Evolutionary conservation across 2,113 vertebrate genomes (phyloP).

Genomic region (Gopherus evgoodei): DNA sequence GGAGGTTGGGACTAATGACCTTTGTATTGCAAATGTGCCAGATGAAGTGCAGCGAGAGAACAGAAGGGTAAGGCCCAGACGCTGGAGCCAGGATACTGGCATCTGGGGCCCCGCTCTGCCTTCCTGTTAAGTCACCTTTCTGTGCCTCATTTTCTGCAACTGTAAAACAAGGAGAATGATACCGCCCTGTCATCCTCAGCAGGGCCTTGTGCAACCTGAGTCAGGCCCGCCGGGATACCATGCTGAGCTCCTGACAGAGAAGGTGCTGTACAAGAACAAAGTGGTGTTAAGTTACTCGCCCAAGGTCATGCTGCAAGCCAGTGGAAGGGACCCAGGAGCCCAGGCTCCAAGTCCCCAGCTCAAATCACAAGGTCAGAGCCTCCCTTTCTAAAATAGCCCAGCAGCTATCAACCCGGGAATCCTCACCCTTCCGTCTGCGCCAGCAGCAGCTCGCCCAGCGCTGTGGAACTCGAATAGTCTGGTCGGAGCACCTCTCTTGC

Average conservation of each 20-base stretch:
- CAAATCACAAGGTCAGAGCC: conserved; percentile 42
- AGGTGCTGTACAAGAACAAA: neutral
- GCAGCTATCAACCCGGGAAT: neutral
- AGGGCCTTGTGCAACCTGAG: neutral
- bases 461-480: neutral
- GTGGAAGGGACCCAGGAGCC: conserved; percentile 9
- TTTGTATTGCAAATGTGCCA: neutral
- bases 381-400: conserved; percentile 67
- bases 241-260: neutral
- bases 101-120: neutral
- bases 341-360: conserved; percentile 64
- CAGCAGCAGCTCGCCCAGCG: neutral
- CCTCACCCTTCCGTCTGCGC: conserved; percentile 30
- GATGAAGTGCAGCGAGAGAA: neutral
- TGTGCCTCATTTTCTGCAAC: neutral
- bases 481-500: too few species aligned
- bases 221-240: neutral
- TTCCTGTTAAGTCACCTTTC: neutral
- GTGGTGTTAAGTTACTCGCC: conserved; percentile 7
- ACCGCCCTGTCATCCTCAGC: neutral
- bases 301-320: conserved; percentile 14
- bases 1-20: neutral
- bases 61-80: neutral
- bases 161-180: neutral
- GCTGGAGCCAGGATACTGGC: too few species aligned